These are phyloP conservation scores for Scelioninae gen. 1 DNA, from an alignment of 2,888 invertebrate genomes.

Conservation along the genomic window DNA sequence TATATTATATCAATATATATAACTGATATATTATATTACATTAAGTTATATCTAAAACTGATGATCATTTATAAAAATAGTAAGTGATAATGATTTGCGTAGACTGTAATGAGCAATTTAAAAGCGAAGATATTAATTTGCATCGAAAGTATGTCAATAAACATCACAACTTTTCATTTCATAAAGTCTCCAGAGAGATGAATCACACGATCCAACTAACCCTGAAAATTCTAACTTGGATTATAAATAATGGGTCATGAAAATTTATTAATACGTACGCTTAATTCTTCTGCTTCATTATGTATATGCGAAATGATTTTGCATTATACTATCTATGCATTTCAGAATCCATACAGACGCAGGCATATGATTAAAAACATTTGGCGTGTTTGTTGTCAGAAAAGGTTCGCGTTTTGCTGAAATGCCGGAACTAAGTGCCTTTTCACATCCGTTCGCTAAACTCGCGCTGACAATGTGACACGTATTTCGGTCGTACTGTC, in stretches of 20 bases:
- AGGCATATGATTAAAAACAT: background rate
- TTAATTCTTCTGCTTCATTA: constrained; percentile 11
- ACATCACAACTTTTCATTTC: constrained; percentile 19
- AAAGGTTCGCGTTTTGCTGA: constrained; percentile 25
- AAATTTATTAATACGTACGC: constrained; percentile 6
- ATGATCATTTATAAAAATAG: no score
- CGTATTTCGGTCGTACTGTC: constrained; percentile 34
- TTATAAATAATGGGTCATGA: constrained; percentile 34
- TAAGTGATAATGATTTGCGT: no score
- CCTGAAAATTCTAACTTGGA: constrained; percentile 8
- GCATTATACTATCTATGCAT: no score
- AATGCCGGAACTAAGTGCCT: constrained; percentile 38
- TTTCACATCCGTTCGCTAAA: constrained; percentile 33
- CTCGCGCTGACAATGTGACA: constrained; percentile 35
- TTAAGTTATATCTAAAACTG: no score
- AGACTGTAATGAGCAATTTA: no score
- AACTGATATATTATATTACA: no score
- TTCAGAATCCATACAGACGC: no score
- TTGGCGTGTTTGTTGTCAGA: constrained; percentile 9
- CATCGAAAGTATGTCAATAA: constrained; percentile 19
- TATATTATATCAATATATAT: no score
- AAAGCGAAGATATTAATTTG: no score
- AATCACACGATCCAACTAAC: constrained; percentile 12
- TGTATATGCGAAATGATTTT: no score
- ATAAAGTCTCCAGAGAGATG: constrained; percentile 11